Conservation (phyloP, 2,113 vertebrate genomes). For the Petaurus breviceps region DNA sequence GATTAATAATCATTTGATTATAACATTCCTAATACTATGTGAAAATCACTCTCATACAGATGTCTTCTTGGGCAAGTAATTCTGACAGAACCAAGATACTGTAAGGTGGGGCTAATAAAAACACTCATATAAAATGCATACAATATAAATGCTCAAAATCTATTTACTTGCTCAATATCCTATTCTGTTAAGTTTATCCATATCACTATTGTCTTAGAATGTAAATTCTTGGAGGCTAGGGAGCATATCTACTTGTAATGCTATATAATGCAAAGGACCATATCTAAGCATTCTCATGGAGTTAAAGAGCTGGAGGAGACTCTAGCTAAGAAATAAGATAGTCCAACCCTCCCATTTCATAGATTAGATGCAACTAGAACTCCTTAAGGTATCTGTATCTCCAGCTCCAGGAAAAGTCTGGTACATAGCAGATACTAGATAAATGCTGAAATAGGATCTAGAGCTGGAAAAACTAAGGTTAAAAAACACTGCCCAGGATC, state of each 20-base stretch:
- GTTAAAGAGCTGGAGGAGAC: background rate
- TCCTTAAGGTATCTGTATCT: too few species aligned
- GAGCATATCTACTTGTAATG: too few species aligned
- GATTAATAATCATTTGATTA: too few species aligned
- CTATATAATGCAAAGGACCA: conserved; percentile 34
- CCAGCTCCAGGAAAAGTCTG: too few species aligned
- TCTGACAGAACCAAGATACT: background rate
- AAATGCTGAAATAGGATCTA: too few species aligned
- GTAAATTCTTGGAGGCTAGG: conserved; percentile 40
- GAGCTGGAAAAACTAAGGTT: too few species aligned
- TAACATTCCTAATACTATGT: background rate
- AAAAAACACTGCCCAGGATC: too few species aligned
- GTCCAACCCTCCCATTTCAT: conserved; percentile 21
- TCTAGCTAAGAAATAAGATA: conserved; percentile 31
- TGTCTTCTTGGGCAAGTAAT: conserved; percentile 33
- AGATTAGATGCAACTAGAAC: background rate
- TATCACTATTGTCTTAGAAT: background rate
- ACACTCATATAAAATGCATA: conserved; percentile 25
- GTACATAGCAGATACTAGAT: too few species aligned
- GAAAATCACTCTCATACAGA: conserved; percentile 39
- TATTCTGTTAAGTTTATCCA: conserved; percentile 21
- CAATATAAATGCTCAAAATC: conserved; percentile 18
- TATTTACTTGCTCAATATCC: background rate
- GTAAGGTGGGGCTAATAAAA: conserved; percentile 27
- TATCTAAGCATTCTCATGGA: background rate